Conservation (phyloP, 2,888 invertebrate species). For the Lasius platythorax region DNA sequence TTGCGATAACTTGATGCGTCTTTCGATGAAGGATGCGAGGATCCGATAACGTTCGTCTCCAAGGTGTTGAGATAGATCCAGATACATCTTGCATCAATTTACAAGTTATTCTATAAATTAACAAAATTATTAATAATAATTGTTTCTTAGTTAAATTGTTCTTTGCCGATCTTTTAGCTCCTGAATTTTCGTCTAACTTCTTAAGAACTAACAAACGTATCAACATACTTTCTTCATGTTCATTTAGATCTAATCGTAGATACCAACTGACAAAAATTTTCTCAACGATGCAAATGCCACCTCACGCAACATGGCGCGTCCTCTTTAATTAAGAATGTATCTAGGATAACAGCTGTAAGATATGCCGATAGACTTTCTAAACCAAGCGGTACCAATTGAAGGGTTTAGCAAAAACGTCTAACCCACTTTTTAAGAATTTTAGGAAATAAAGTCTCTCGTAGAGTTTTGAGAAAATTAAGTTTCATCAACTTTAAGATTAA, state of each 20-base stretch:
- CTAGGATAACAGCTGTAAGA: conserved; percentile 39
- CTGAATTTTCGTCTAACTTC: not conserved
- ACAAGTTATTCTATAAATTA: not conserved
- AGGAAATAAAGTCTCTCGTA: not conserved
- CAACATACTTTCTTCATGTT: not conserved
- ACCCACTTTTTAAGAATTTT: conserved; percentile 11
- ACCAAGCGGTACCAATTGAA: conserved; percentile 20
- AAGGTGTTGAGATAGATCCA: not conserved
- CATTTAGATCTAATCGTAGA: not conserved
- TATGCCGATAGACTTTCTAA: conserved; percentile 28
- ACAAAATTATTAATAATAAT: not conserved
- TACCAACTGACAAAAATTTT: not conserved
- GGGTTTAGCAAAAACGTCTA: not conserved
- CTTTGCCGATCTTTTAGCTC: not conserved
- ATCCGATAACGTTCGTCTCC: not conserved
- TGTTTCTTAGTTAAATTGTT: not conserved
- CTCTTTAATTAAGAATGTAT: conserved; percentile 31
- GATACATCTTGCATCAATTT: not conserved
- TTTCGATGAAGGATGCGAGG: conserved; percentile 1
- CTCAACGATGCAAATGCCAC: not conserved
- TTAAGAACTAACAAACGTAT: not conserved
- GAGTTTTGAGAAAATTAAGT: conserved; percentile 1
- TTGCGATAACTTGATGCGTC: conserved; percentile 47
- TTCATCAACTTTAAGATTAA: conserved; percentile 6
- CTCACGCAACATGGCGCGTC: conserved; percentile 14